Evolutionary conservation across 2,797 vertebrate genomes (phyloP), one percentile per base, ranked within the genome.

Genomic region (Phalanger gymnotis): DNA sequence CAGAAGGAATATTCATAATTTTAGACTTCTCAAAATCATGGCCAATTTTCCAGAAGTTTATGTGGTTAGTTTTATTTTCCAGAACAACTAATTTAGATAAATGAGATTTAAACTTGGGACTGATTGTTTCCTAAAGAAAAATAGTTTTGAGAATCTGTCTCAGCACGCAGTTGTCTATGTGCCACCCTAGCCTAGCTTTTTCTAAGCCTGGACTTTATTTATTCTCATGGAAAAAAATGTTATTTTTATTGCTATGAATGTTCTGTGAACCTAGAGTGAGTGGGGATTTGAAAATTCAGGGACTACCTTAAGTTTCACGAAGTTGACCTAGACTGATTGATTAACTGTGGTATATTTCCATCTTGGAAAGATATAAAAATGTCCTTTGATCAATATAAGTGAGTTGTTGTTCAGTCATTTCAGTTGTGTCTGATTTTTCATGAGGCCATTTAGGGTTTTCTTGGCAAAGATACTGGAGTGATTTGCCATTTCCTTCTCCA

Each of bases 251-350:
- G 54, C 94, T 57, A 95, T 0, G 91, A 87, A 40, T 96, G n/a
- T 96, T 93, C 92, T 96, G 53, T 96, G 93, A 90, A 87, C 53
- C 92, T 97, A 95, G 56, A 97, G 87, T 53, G 96, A 96, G 94
- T 90, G 89, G 55, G 47, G 25, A 93, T 30, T 96, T 96, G n/a
- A 25, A 96, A 96, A 96, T 94, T 95, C 94, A 40, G 96, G 90
- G 96, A 96, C 54, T 93, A 31, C 96, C 91, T 73, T 93, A 90
- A 95, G 58, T 93, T 22, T 91, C 94, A 56, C 7, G 40, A 73
- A 73, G 16, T 73, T 4, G 22, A 22, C 92, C 14, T 58, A 81
- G 66, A 92, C 53, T 90, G 92, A 5, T 14, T 96, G 92, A 52
- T 81, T 54, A 40, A 54, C 31, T 34, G 34, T 53, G 73, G 58